Evolutionary conservation across 1,140 invertebrate species (phyloP).

Genomic region (Listronotus oregonensis): DNA sequence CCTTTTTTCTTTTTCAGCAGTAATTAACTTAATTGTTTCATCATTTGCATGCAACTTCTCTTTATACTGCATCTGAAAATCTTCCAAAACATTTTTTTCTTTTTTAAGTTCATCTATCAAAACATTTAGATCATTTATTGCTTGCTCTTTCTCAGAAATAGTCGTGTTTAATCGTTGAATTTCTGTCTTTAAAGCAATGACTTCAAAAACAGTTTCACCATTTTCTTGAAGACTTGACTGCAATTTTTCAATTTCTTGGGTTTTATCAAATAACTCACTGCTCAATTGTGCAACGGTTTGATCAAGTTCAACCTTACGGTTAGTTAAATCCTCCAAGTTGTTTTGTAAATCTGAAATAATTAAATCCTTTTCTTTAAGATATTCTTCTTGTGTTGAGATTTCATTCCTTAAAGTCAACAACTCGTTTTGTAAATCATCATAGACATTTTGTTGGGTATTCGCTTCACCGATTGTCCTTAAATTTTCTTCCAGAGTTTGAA

Average conservation of each 20-base stretch:
- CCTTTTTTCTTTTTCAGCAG: constrained; percentile 1
- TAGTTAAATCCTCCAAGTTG: constrained; percentile 24
- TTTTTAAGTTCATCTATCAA: not conserved
- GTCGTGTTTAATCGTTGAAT: constrained; percentile 20
- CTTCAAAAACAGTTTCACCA: constrained; percentile 1
- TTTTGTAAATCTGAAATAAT: constrained; percentile 20
- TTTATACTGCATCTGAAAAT: not conserved
- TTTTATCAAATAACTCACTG: constrained; percentile 10
- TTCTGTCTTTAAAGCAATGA: not conserved
- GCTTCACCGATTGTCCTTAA: not conserved
- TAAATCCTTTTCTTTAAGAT: constrained; percentile 1
- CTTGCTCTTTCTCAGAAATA: constrained; percentile 9
- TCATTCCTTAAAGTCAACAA: not conserved
- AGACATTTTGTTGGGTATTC: not conserved
- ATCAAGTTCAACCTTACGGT: constrained; percentile 20
- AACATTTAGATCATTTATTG: not conserved
- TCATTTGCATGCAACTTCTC: not conserved
- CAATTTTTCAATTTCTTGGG: constrained; percentile 8
- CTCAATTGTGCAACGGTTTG: constrained; percentile 1
- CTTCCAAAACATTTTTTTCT: not conserved
- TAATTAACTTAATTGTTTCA: constrained; percentile 4
- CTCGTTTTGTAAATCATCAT: not conserved
- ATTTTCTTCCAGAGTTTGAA: constrained; percentile 5
- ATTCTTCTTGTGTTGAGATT: not conserved
- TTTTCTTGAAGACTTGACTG: not conserved